Conservation (phyloP, 1,140 invertebrate species). For the Laupala kohalensis region DNA sequence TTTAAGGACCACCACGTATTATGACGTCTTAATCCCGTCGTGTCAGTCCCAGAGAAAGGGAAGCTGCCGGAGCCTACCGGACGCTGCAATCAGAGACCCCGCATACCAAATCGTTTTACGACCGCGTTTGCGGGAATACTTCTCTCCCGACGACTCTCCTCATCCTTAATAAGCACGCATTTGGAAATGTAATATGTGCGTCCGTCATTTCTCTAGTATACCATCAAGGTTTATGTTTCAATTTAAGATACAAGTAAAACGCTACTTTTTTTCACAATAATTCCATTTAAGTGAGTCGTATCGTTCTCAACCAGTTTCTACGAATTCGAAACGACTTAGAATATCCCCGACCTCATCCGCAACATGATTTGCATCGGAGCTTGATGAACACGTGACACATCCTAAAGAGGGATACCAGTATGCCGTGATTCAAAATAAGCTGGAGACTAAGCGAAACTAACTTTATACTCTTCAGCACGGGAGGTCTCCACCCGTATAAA, state of each 20-base stretch:
- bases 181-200: not conserved
- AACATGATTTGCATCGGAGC: not conserved
- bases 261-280: not conserved
- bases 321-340: not conserved
- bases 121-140: not conserved
- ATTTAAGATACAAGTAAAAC: not conserved
- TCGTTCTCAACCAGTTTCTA: no score
- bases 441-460: not conserved
- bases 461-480: not conserved
- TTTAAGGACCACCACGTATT: no score
- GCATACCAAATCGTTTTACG: not conserved
- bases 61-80: not conserved
- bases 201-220: not conserved
- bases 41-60: no score
- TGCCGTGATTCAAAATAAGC: not conserved
- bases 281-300: no score
- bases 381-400: not conserved
- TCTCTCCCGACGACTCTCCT: not conserved
- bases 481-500: not conserved
- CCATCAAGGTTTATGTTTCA: not conserved
- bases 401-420: not conserved
- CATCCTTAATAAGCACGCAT: not conserved
- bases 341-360: no score
- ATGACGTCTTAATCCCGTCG: not conserved
- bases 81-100: not conserved